Evolutionary conservation across 1,140 invertebrate species (phyloP).

Genomic region (Teleopsis dalmanni): DNA sequence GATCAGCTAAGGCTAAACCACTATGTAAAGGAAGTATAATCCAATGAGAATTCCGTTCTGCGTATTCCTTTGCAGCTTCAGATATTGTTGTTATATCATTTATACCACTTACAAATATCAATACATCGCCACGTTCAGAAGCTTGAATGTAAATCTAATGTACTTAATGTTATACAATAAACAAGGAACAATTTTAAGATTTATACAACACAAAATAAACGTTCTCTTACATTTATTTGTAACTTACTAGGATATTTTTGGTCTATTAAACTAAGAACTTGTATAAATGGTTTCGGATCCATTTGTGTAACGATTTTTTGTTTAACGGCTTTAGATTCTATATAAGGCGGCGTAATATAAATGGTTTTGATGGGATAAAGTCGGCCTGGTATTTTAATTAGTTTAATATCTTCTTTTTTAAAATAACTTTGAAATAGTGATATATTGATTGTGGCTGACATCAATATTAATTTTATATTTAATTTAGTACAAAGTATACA

Average conservation of each 20-base stretch:
- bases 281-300: conserved; percentile 86
- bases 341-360: conserved; percentile 72
- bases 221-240: neutral
- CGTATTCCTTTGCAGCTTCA: conserved; percentile 81
- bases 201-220: too few species aligned
- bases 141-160: conserved; percentile 1
- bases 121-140: conserved; percentile 85
- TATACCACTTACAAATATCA: conserved; percentile 95
- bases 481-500: conserved; percentile 72
- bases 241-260: conserved; percentile 70
- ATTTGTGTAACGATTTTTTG: conserved; percentile 41
- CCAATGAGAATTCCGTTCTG: conserved; percentile 76
- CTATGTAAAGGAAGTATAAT: conserved; percentile 93
- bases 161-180: neutral
- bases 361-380: conserved; percentile 86
- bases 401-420: conserved; percentile 63
- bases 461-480: conserved; percentile 88
- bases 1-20: conserved; percentile 83
- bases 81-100: conserved; percentile 88
- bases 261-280: conserved; percentile 88
- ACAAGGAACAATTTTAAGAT: neutral
- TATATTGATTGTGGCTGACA: conserved; percentile 99
- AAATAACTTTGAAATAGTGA: conserved; percentile 89
- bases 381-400: conserved; percentile 89
- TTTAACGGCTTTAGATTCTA: conserved; percentile 50